These are phyloP conservation scores for Acanthosepion esculentum DNA, from an alignment of 2,888 invertebrate species.

Conservation along the genomic window DNA sequence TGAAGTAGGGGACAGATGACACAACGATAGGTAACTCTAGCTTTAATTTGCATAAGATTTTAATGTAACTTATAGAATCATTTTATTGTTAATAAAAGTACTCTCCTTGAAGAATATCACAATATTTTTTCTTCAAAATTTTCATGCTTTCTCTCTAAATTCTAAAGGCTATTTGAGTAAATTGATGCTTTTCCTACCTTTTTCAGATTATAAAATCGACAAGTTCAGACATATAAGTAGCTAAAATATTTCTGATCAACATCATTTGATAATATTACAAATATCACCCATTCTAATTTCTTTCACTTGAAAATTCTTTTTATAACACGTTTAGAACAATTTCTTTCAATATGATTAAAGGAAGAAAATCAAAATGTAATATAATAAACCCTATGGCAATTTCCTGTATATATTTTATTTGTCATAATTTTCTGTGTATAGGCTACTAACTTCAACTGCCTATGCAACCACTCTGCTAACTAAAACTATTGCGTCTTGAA, in stretches of 20 bases:
- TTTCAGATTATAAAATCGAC: not conserved
- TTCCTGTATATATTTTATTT: not conserved
- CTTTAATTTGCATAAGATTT: not conserved
- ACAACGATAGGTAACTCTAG: not conserved
- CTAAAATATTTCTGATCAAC: not conserved
- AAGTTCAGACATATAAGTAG: not conserved
- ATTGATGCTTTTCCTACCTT: not conserved
- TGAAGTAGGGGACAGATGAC: not conserved
- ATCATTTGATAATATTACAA: not conserved
- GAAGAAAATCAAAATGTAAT: not conserved
- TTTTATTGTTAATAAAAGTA: not conserved
- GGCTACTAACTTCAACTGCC: not conserved
- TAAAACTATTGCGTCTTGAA: conserved; percentile 2
- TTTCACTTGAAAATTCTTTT: not conserved
- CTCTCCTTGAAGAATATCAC: not conserved
- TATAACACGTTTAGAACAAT: not conserved
- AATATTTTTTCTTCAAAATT: not conserved
- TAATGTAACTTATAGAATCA: not conserved
- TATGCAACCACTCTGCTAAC: not conserved
- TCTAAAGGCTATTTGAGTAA: not conserved
- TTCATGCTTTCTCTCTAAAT: not conserved
- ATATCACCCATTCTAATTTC: not conserved
- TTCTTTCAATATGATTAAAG: not conserved
- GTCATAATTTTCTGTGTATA: not conserved
- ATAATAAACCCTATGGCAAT: not conserved